Evolutionary conservation across 2,797 vertebrate genomes (phyloP).

Genomic region (Catostomus latipinnis): DNA sequence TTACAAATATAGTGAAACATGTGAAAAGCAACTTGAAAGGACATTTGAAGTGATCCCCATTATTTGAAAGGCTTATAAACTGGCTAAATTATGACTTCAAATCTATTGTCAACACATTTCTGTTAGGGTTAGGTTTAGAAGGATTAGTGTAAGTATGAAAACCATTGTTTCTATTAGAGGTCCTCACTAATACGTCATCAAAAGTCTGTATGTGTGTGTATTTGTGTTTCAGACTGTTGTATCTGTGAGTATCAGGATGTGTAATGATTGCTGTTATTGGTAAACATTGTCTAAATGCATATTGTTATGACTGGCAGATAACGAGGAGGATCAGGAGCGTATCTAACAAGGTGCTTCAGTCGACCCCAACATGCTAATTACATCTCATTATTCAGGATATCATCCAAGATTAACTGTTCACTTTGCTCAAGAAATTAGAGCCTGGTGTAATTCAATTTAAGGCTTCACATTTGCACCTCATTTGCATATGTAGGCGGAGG

Average conservation of each 20-base stretch:
- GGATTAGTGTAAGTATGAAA: too few relatives aligned
- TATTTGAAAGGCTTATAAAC: neutral
- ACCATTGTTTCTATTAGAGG: too few relatives aligned
- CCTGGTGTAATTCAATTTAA: constrained; percentile 58
- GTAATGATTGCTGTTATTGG: constrained; percentile 16
- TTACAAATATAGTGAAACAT: neutral
- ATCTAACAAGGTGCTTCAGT: constrained; percentile 53
- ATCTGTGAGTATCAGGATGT: constrained; percentile 7
- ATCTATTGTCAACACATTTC: neutral
- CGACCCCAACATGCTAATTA: constrained; percentile 59
- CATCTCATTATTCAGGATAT: constrained; percentile 55
- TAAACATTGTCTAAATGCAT: constrained; percentile 28
- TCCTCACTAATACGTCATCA: too few relatives aligned
- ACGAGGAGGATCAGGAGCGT: constrained; percentile 42
- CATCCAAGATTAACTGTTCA: constrained; percentile 58
- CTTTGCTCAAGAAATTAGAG: constrained; percentile 59
- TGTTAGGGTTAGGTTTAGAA: too few relatives aligned
- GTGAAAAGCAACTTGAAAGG: neutral
- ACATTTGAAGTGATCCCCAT: neutral
- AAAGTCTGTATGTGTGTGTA: neutral
- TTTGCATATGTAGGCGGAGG: constrained; percentile 52
- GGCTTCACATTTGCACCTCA: constrained; percentile 24
- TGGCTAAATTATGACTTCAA: neutral
- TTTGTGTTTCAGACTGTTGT: constrained; percentile 47
- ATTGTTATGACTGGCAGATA: constrained; percentile 49